Percentiles rank a stretch among this genome's conserved stretches.
phyloP scores from a whole-genome alignment of 2,888 invertebrate genomes.

The Tineola bisselliella region DNA sequence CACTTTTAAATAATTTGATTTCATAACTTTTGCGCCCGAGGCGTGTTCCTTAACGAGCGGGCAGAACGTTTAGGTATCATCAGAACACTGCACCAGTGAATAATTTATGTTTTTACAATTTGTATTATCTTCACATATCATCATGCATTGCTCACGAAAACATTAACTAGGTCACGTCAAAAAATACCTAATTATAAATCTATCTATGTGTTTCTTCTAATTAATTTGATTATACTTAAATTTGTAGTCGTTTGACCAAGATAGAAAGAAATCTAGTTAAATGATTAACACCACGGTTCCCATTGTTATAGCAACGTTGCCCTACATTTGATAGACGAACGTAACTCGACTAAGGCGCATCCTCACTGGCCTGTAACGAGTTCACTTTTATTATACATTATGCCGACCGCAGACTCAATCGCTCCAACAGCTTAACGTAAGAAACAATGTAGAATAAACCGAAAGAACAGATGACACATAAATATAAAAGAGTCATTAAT shows the following conservation, averaged over 20 bases:
- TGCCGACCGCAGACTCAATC: not conserved
- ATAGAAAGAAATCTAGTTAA: not conserved
- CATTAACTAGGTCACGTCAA: not conserved
- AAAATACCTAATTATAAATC: too few species aligned
- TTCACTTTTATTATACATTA: not conserved
- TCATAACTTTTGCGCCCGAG: conserved; percentile 49
- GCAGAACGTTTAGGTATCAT: conserved; percentile 5
- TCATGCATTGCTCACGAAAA: not conserved
- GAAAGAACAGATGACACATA: too few species aligned
- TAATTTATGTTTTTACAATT: not conserved
- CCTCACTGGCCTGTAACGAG: conserved; percentile 1
- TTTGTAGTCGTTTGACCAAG: not conserved
- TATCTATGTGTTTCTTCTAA: too few species aligned
- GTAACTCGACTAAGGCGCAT: not conserved
- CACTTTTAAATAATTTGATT: conserved; percentile 62
- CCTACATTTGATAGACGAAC: conserved; percentile 2
- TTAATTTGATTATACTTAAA: not conserved
- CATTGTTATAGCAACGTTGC: not conserved
- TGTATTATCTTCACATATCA: not conserved
- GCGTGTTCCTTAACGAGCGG: conserved; percentile 30
- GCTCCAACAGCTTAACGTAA: too few species aligned
- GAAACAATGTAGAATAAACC: too few species aligned
- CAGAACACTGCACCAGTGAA: conserved; percentile 3
- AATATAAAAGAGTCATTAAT: too few species aligned
- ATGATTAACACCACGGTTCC: conserved; percentile 4